Evolutionary conservation across 2,797 vertebrate genomes (phyloP).

Genomic region (Ciconia nigra): DNA sequence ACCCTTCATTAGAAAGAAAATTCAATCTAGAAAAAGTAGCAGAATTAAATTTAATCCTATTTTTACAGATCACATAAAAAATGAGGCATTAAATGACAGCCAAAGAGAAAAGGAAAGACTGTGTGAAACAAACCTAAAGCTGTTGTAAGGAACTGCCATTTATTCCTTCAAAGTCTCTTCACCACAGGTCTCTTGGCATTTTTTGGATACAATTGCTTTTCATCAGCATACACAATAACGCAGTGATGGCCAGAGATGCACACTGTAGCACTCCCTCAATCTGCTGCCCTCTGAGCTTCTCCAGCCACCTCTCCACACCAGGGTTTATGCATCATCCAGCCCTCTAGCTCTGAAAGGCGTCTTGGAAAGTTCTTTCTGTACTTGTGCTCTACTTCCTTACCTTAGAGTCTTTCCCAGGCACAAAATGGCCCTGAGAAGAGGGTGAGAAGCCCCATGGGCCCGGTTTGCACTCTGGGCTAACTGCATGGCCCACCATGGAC

Average conservation of each 20-base stretch:
- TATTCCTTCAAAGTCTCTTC: neutral
- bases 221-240: neutral
- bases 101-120: neutral
- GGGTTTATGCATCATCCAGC: neutral
- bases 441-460: neutral
- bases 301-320: neutral
- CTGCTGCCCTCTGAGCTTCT: neutral
- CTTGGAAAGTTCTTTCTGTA: neutral
- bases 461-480: neutral
- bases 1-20: conserved; percentile 10
- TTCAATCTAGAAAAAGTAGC: neutral
- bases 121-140: neutral
- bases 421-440: neutral
- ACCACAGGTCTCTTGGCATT: neutral
- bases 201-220: neutral
- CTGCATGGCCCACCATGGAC: neutral
- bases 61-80: neutral
- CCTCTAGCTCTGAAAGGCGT: neutral
- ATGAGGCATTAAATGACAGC: neutral
- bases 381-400: neutral
- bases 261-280: neutral
- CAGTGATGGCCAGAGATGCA: neutral
- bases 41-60: neutral
- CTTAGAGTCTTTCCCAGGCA: neutral
- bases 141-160: neutral